Base-by-base conservation (phyloP, 2,113 vertebrate genomes). In the Sapayoa aenigma region DNA sequence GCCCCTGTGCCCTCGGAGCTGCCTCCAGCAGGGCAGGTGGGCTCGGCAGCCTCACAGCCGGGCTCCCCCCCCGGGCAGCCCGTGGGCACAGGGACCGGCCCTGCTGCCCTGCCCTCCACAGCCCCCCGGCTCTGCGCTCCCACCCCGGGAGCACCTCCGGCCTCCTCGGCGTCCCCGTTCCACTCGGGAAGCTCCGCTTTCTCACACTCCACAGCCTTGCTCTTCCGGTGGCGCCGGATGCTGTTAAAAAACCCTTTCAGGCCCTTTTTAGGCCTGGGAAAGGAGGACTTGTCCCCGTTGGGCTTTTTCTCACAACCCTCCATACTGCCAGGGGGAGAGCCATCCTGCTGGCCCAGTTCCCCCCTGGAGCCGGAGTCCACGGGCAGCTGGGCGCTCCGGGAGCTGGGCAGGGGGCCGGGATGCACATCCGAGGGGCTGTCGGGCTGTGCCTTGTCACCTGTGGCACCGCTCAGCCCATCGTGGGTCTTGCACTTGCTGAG, bases 401-500 rank as follows among this genome's bases (percentile, higher is more conserved):
- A 98, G 76, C 96, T 97, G 23, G 96, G 96, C 95, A 94, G 90
- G 66, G 25, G 77, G 41, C 90, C 71, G 1, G 85, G 77, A 11
- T 35, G 92, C 0, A 41, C 42, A 12, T 89, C 93, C 2, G 9
- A 44, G 11, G 92, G 92, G 80, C 77, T 87, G 15, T 62, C 84
- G 9, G 17, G 81, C 41, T 8, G 56, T 0, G 6, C 87, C 50
- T 97, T 98, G 31, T 98, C 98, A 4, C 94, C 92, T 7, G 87
- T 88, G 14, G 97, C 96, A 5, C 98, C 97, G 73, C 98, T 98
- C 37, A 99, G 96, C 77, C 99, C 98, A 14, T 99, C 99, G 1
- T 99, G 98, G 4, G 99, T 99, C 97, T 98, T 99, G 91, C 99
- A 99, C 93, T 99, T 99, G 75, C 97, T 95, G n/a, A 99, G 94